phyloP scores from a whole-genome alignment of 2,797 vertebrate genomes.

The Hippocampus kuda region DNA sequence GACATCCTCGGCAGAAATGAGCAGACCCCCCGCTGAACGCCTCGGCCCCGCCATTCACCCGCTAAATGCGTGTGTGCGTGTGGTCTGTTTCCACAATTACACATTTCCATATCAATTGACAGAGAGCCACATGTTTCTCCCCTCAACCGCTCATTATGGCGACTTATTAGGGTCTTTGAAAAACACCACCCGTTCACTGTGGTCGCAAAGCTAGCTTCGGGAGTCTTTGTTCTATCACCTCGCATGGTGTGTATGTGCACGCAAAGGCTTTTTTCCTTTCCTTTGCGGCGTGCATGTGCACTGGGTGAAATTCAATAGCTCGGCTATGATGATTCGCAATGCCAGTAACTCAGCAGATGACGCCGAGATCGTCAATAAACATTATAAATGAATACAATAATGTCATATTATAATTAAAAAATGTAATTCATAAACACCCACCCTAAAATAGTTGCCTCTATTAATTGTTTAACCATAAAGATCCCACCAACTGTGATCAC shows the following conservation, averaged over 20 bases:
- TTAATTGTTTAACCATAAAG: too few relatives aligned
- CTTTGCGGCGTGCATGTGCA: slow-evolving; percentile 32
- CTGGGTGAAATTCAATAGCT: slow-evolving; percentile 50
- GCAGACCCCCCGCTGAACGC: slow-evolving; percentile 47
- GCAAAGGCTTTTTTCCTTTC: slow-evolving; percentile 18
- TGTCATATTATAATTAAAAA: too few relatives aligned
- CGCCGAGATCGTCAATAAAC: not conserved
- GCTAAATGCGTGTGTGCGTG: slow-evolving; percentile 53
- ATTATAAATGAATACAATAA: too few relatives aligned
- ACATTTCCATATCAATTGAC: slow-evolving; percentile 65
- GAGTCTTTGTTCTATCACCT: slow-evolving; percentile 56
- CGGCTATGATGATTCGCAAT: slow-evolving; percentile 36
- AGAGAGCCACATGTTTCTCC: slow-evolving; percentile 50
- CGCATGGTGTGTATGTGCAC: slow-evolving; percentile 19
- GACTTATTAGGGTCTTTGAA: slow-evolving; percentile 51
- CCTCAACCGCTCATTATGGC: slow-evolving; percentile 53
- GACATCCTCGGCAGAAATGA: slow-evolving; percentile 48
- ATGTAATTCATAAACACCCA: too few relatives aligned
- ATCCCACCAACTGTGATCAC: too few relatives aligned
- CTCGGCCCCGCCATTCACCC: slow-evolving; percentile 40
- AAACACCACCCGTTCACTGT: slow-evolving; percentile 43
- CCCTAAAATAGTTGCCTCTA: too few relatives aligned
- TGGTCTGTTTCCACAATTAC: slow-evolving; percentile 54
- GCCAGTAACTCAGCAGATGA: slow-evolving; percentile 10
- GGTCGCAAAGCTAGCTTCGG: slow-evolving; percentile 40